phyloP scores from a whole-genome alignment of 2,888 invertebrate genomes.

The Arge pagana region DNA sequence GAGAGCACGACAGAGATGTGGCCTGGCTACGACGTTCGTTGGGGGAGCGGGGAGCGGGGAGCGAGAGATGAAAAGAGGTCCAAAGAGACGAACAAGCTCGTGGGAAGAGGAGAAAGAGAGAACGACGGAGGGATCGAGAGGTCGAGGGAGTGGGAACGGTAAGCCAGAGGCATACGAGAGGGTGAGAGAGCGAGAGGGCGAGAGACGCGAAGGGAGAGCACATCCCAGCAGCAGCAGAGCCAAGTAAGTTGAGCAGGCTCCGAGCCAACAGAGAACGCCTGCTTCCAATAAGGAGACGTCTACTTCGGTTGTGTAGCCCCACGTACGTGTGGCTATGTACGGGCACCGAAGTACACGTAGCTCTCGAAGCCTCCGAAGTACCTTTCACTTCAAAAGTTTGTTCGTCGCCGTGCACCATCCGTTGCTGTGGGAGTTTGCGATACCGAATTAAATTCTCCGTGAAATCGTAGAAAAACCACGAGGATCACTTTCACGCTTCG shows the following conservation, averaged over 20 bases:
- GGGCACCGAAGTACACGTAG: too few relatives aligned
- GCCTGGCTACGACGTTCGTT: background rate
- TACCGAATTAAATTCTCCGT: too few relatives aligned
- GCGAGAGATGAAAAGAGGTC: slow-evolving; percentile 7
- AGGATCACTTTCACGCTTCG: too few relatives aligned
- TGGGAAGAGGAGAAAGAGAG: slow-evolving; percentile 5
- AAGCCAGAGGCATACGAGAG: slow-evolving; percentile 22
- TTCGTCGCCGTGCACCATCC: too few relatives aligned
- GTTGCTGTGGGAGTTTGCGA: too few relatives aligned
- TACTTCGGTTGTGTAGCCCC: too few relatives aligned
- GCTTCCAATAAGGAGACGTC: slow-evolving; percentile 35
- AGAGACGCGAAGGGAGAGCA: slow-evolving; percentile 24
- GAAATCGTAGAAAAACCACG: too few relatives aligned
- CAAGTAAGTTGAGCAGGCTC: slow-evolving; percentile 22
- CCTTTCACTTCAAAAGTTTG: too few relatives aligned
- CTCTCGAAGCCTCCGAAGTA: too few relatives aligned
- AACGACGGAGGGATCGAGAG: slow-evolving; percentile 21
- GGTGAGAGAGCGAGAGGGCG: slow-evolving; percentile 28
- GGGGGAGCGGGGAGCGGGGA: background rate
- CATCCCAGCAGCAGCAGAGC: background rate
- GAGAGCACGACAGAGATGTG: slow-evolving; percentile 7
- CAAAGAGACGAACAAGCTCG: slow-evolving; percentile 3
- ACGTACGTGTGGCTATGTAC: too few relatives aligned
- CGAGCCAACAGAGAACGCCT: too few relatives aligned
- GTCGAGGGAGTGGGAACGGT: slow-evolving; percentile 15